Percentiles rank a stretch among this genome's conserved stretches.
Evolutionary conservation across 2,797 vertebrate genomes (phyloP).

Genomic region (Loriculus beryllinus): DNA sequence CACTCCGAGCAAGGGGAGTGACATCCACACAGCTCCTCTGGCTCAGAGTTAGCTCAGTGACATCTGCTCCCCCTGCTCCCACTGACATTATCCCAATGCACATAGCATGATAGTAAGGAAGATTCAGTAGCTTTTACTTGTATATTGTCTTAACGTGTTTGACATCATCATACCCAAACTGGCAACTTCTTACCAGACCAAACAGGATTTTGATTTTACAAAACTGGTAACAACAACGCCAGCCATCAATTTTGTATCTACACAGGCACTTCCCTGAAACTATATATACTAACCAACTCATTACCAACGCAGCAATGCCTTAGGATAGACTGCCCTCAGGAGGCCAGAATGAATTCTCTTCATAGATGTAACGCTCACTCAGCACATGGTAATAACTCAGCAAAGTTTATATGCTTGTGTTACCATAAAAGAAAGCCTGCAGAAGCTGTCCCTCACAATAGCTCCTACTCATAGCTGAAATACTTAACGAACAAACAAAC

Average conservation of each 20-base stretch:
- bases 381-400: not conserved
- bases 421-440: not conserved
- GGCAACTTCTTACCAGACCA: not conserved
- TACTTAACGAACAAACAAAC: not conserved
- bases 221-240: not conserved
- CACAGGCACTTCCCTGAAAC: not conserved
- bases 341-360: not conserved
- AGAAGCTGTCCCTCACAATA: not conserved
- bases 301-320: not conserved
- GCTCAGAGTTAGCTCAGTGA: not conserved
- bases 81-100: not conserved
- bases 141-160: not conserved
- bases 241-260: not conserved
- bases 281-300: not conserved
- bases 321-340: conserved; percentile 60
- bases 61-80: accelerated
- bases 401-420: accelerated
- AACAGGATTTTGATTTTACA: not conserved
- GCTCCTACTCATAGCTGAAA: not conserved
- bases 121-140: not conserved
- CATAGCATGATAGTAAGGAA: accelerated
- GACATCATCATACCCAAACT: not conserved
- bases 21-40: not conserved
- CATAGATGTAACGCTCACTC: too few relatives aligned
- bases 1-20: not conserved